phyloP scores from a whole-genome alignment of 2,888 invertebrate species.

The Macaria notata region DNA sequence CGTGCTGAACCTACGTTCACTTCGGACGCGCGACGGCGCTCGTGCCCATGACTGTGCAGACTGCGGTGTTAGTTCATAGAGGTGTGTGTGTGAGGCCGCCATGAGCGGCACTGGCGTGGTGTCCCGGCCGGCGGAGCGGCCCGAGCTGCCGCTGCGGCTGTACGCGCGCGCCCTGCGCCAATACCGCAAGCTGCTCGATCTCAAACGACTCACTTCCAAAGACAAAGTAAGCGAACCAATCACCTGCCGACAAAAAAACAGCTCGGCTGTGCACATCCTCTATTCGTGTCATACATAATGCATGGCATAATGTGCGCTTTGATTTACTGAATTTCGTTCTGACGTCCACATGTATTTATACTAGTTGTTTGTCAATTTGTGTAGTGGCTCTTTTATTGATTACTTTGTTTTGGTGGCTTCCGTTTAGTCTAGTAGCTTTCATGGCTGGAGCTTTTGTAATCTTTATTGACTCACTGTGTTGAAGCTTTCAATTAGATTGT shows the following conservation, averaged over 20 bases:
- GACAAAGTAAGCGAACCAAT: conserved; percentile 69
- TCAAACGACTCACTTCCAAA: conserved; percentile 77
- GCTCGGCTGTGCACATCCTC: conserved; percentile 24
- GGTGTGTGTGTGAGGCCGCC: conserved; percentile 53
- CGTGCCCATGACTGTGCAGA: conserved; percentile 51
- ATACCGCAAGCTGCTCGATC: conserved; percentile 83
- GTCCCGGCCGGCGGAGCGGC: conserved; percentile 58
- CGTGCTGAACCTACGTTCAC: conserved; percentile 75
- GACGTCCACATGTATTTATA: conserved; percentile 20
- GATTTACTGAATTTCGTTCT: conserved; percentile 24
- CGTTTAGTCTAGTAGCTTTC: conserved; percentile 6
- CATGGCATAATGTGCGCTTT: conserved; percentile 23
- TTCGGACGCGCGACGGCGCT: conserved; percentile 76
- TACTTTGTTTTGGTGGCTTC: conserved; percentile 11
- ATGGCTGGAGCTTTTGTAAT: neutral
- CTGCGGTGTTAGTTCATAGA: conserved; percentile 63
- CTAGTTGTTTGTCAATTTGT: conserved; percentile 6
- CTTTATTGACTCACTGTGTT: too few species aligned
- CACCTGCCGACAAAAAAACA: too few species aligned
- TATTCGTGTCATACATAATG: conserved; percentile 23
- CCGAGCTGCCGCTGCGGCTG: conserved; percentile 74
- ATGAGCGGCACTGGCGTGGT: conserved; percentile 73
- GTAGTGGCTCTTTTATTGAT: conserved; percentile 15
- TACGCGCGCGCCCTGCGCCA: conserved; percentile 84
- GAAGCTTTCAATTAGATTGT: too few species aligned